Evolutionary conservation across 1,140 invertebrate genomes (phyloP).

Genomic region (Araneus ventricosus): DNA sequence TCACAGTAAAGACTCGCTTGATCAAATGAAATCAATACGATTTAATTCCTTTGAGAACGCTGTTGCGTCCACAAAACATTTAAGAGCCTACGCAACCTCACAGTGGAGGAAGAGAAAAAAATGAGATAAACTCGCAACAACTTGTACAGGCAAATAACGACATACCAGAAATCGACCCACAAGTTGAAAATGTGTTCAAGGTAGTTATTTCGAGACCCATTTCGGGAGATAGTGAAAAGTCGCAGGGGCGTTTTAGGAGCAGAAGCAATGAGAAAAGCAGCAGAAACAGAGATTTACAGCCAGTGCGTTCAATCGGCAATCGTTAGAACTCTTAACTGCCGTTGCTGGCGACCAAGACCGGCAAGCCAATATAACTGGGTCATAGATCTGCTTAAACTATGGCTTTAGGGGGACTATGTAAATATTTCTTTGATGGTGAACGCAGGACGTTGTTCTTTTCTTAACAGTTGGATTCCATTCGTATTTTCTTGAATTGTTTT

Average conservation of each 20-base stretch:
- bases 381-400: conserved; percentile 65
- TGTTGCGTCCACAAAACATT: neutral
- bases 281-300: conserved; percentile 66
- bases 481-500: neutral
- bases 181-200: conserved; percentile 59
- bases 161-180: conserved; percentile 50
- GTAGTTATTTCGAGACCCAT: conserved; percentile 40
- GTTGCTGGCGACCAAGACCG: conserved; percentile 41
- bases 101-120: neutral
- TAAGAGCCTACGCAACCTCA: neutral
- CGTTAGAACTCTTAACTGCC: conserved; percentile 66
- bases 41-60: neutral
- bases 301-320: conserved; percentile 62
- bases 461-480: neutral
- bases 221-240: conserved; percentile 64
- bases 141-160: conserved; percentile 56
- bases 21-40: neutral
- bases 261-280: conserved; percentile 29
- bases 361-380: conserved; percentile 64
- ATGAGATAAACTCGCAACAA: conserved; percentile 59
- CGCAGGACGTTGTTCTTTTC: neutral
- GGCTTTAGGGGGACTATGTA: neutral
- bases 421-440: conserved; percentile 3
- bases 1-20: neutral
- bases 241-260: conserved; percentile 19